Conservation (phyloP, 2,888 invertebrate species). For the Epiblema foenella region DNA sequence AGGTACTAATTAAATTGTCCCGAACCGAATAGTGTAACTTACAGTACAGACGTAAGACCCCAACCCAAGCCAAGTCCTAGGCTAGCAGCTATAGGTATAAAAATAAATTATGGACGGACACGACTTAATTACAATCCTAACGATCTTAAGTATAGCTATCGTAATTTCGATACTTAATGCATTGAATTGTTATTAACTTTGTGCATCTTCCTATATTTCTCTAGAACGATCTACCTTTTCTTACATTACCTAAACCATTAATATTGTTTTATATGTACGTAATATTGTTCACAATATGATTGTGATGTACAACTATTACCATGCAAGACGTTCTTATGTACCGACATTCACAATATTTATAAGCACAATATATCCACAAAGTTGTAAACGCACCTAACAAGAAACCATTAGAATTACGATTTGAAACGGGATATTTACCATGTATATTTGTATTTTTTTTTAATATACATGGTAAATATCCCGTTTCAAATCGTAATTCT, state of each 20-base stretch:
- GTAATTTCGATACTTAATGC: constrained; percentile 16
- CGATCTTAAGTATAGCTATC: neutral
- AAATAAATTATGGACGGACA: constrained; percentile 56
- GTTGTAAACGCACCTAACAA: constrained; percentile 23
- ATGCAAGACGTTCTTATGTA: constrained; percentile 17
- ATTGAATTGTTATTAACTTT: constrained; percentile 37
- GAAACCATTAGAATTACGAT: too few species aligned
- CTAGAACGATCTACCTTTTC: constrained; percentile 6
- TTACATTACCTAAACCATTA: constrained; percentile 17
- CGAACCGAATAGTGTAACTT: neutral
- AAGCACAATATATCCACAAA: constrained; percentile 32
- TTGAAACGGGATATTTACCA: too few species aligned
- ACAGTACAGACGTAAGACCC: too few species aligned
- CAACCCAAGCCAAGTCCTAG: too few species aligned
- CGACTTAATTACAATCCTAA: constrained; percentile 47
- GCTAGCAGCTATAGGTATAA: neutral
- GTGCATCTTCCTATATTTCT: constrained; percentile 30
- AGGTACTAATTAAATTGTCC: too few species aligned
- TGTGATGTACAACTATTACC: constrained; percentile 47
- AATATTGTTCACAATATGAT: constrained; percentile 43
- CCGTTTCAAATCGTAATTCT: too few species aligned
- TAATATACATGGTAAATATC: too few species aligned
- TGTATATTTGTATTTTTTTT: too few species aligned
- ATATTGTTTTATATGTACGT: constrained; percentile 5
- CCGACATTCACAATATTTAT: constrained; percentile 20